Conservation (phyloP, 2,797 vertebrate genomes). For the Echeneis naucrates region DNA sequence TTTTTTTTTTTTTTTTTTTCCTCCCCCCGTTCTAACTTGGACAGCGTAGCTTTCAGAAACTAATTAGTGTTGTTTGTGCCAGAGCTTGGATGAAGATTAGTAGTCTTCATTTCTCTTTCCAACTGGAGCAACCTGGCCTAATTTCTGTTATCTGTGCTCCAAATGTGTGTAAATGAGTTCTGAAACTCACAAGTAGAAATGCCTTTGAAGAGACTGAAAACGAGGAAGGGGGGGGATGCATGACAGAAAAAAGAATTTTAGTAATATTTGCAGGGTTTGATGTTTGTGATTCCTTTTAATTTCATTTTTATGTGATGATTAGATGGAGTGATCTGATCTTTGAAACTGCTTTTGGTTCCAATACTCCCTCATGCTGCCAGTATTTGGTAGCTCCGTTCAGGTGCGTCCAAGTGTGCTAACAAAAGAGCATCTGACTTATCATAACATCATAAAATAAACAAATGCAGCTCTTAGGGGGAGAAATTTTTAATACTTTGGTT, state of each 20-base stretch:
- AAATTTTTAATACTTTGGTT: not conserved
- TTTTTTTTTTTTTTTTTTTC: no score
- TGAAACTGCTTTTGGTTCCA: conserved; percentile 1
- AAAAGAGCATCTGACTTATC: not conserved
- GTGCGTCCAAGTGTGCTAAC: not conserved
- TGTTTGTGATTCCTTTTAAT: conserved; percentile 2
- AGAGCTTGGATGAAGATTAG: conserved; percentile 33
- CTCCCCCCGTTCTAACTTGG: no score
- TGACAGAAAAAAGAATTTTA: not conserved
- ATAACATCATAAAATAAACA: not conserved
- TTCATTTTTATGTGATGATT: conserved; percentile 10
- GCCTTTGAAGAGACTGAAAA: not conserved
- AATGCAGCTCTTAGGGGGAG: not conserved
- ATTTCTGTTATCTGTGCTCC: conserved; percentile 22
- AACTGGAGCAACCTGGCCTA: conserved; percentile 10
- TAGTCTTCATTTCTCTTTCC: conserved; percentile 11
- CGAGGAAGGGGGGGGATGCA: no score
- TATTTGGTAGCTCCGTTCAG: not conserved
- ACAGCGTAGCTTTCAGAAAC: not conserved
- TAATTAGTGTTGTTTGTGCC: conserved; percentile 17
- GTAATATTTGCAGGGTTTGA: conserved; percentile 16
- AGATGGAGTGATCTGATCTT: conserved; percentile 25
- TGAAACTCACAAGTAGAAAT: conserved; percentile 1
- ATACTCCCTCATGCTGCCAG: not conserved
- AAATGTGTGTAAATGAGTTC: conserved; percentile 1